Evolutionary conservation across 1,140 invertebrate genomes (phyloP).

Genomic region (Bemisia tabaci): DNA sequence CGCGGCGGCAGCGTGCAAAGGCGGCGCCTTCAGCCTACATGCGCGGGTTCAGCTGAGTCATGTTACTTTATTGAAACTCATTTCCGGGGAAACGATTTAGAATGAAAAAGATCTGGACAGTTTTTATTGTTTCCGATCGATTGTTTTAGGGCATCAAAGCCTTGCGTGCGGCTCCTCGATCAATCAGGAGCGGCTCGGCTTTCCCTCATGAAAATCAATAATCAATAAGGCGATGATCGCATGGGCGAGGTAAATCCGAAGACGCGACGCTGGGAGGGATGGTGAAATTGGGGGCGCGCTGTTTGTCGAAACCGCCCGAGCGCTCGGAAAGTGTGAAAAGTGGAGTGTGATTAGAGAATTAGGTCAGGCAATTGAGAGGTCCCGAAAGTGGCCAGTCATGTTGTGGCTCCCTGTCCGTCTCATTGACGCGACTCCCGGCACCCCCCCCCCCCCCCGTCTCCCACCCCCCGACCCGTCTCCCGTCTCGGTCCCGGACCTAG

Average conservation of each 20-base stretch:
- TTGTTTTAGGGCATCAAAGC: background rate
- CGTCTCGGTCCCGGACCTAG: too few relatives aligned
- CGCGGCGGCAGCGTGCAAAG: background rate
- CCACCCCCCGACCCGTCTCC: too few relatives aligned
- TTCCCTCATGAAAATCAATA: background rate
- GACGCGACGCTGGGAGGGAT: too few relatives aligned
- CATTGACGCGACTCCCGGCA: too few relatives aligned
- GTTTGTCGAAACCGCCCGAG: too few relatives aligned
- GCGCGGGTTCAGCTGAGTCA: background rate
- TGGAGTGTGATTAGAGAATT: background rate
- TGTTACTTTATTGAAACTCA: background rate
- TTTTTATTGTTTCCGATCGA: background rate
- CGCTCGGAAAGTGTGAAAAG: too few relatives aligned
- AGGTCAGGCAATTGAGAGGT: background rate
- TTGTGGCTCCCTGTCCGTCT: too few relatives aligned
- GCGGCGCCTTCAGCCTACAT: background rate
- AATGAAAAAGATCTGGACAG: background rate
- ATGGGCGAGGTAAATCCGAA: too few relatives aligned
- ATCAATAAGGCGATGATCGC: background rate
- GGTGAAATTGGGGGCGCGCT: too few relatives aligned
- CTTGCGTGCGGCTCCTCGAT: background rate
- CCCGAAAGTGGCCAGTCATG: background rate
- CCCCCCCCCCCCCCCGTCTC: too few relatives aligned
- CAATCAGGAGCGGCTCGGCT: background rate
- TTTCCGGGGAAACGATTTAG: background rate